Evolutionary conservation across 2,888 invertebrate genomes (phyloP).

Genomic region (Dusona sp.): DNA sequence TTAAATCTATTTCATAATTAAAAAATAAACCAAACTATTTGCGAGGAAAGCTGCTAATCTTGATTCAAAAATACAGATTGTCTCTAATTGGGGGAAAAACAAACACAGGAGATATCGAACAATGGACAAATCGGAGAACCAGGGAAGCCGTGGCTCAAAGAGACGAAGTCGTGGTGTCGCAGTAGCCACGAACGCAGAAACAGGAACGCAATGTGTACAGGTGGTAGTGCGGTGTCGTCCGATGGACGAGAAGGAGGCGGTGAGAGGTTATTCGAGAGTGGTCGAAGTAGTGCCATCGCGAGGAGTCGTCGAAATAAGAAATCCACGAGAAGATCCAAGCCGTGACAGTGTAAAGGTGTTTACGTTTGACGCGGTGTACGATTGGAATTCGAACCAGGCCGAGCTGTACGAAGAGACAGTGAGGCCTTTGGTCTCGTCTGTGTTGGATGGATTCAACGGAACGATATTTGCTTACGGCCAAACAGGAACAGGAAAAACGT

Average conservation of each 20-base stretch:
- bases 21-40: neutral
- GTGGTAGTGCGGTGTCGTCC: constrained; percentile 99
- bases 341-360: constrained; percentile 95
- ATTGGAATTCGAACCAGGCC: constrained; percentile 94
- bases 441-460: constrained; percentile 98
- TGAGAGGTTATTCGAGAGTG: constrained; percentile 90
- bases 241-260: constrained; percentile 94
- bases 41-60: neutral
- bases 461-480: constrained; percentile 99
- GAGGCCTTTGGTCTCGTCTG: constrained; percentile 96
- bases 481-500: constrained; percentile 97
- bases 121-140: constrained; percentile 77
- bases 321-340: constrained; percentile 90
- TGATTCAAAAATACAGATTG: constrained; percentile 4
- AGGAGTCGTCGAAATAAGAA: constrained; percentile 96
- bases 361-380: constrained; percentile 99
- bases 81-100: neutral
- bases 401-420: constrained; percentile 98
- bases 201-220: constrained; percentile 91
- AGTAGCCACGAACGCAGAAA: constrained; percentile 70
- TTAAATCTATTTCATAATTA: neutral
- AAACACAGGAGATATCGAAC: constrained; percentile 3
- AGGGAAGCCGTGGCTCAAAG: constrained; percentile 56
- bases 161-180: constrained; percentile 72
- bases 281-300: constrained; percentile 94